Base-by-base conservation (phyloP, 1,140 invertebrate genomes). In the Hyposmocoma kahamanoa region DNA sequence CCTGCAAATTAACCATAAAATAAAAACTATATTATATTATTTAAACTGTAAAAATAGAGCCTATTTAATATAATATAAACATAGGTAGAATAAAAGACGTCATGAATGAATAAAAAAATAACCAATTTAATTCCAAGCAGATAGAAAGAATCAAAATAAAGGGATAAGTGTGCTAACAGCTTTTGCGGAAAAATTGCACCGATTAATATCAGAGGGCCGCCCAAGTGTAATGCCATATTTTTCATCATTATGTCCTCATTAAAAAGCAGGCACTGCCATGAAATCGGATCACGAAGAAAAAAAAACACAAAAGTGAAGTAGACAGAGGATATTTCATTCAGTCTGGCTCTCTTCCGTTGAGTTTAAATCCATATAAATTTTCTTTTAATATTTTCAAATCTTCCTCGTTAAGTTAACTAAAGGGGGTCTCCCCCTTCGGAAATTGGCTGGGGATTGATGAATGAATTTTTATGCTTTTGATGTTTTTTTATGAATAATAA, bases 221-320 rank as follows among this genome's bases (percentile, higher is more conserved):
- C 24, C 24, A 11, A 62, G 66, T 66, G 68, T 69, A 72, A 75
- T 75, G 62, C 72, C 74, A 71, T 82, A 84, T 82, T 82, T 82
- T 79, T 84, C 78, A 84, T 82, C 74, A 82, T 84, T 84, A 84
- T 72, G 66, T 70, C 50, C 73, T 78, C 74, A 78, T 78, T 78
- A 76, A 75, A 73, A 70, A 51, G 42, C 54, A 65, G 61, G 59
- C 56, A 66, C 50, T 61, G 60, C 53, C 47, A 45, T 54, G 59
- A 64, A 71, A 67, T 63, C 63, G 63, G 62, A 69, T 68, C 59
- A 53, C 36, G 53, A 43, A 58, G 53, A 50, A 59, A 53, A 30
- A 46, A 47, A n/a, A n/a, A n/a, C n/a, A n/a, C n/a, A n/a, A n/a
- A 49, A 44, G 38, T 42, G 53, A 42, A 36, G 44, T 22, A 49